Percentiles rank a stretch among this genome's conserved stretches.
Conservation (phyloP, 2,888 invertebrate genomes). For the Lydus trimaculatus region DNA sequence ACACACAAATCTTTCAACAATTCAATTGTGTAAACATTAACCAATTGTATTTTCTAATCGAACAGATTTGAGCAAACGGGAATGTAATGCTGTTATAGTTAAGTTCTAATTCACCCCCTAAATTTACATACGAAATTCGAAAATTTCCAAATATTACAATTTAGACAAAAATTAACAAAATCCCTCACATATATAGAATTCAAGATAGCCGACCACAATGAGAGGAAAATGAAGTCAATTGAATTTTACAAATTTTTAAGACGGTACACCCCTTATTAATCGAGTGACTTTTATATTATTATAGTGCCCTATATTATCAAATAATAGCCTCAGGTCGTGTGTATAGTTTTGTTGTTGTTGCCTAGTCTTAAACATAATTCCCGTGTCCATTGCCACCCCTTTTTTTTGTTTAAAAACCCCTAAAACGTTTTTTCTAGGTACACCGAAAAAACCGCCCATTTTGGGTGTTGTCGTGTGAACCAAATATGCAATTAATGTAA, state of each 20-base stretch:
- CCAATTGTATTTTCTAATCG: constrained; percentile 43
- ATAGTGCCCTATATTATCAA: not conserved
- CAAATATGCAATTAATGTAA: constrained; percentile 59
- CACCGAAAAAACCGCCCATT: constrained; percentile 41
- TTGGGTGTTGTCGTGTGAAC: constrained; percentile 55
- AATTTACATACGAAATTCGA: too few relatives aligned
- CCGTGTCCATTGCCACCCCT: constrained; percentile 20
- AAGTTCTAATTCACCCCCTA: not conserved
- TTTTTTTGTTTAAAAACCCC: constrained; percentile 52
- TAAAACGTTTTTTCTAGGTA: constrained; percentile 41
- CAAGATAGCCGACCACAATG: too few relatives aligned
- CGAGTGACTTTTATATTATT: not conserved
- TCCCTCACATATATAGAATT: too few relatives aligned
- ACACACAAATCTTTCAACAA: constrained; percentile 25
- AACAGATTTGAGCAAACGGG: constrained; percentile 19
- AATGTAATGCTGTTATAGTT: not conserved
- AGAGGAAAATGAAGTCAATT: too few relatives aligned
- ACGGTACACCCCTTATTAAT: not conserved
- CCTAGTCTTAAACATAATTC: constrained; percentile 18
- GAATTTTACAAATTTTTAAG: not conserved
- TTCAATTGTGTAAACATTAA: constrained; percentile 45
- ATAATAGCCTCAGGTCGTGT: constrained; percentile 30
- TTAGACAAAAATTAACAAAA: too few relatives aligned
- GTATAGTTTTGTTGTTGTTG: constrained; percentile 12
- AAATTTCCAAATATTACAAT: too few relatives aligned